Conservation (phyloP, 1,140 invertebrate species). For the Tetramorium simillimum region DNA sequence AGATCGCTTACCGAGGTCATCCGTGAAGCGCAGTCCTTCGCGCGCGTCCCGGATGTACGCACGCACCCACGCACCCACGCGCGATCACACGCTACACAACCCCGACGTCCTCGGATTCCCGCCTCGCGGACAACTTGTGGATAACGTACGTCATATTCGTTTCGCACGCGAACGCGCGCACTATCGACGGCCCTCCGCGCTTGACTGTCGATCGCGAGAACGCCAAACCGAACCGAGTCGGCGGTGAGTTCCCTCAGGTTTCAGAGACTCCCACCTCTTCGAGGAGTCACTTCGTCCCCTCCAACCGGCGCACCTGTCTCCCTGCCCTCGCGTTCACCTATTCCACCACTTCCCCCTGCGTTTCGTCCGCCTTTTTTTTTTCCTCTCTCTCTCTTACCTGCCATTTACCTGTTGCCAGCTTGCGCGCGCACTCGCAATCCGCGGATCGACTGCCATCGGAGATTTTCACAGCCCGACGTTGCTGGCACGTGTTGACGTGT, state of each 20-base stretch:
- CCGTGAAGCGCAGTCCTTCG: conserved; percentile 34
- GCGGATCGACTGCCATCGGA: neutral
- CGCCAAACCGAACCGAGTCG: conserved; percentile 17
- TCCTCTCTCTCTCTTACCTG: conserved; percentile 47
- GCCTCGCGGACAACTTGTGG: conserved; percentile 5
- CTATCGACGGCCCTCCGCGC: conserved; percentile 73
- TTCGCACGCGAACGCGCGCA: conserved; percentile 14
- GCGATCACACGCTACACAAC: conserved; percentile 8
- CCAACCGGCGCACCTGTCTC: conserved; percentile 41
- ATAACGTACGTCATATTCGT: neutral
- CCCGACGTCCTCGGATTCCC: conserved; percentile 8
- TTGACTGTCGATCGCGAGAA: conserved; percentile 76
- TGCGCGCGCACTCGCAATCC: conserved; percentile 65
- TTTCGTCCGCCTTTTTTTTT: neutral
- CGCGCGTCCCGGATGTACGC: conserved; percentile 4
- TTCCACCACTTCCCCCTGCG: neutral
- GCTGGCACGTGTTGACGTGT: conserved; percentile 33
- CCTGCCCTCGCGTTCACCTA: conserved; percentile 24
- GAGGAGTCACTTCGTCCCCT: conserved; percentile 28
- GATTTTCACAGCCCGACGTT: neutral
- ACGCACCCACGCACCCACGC: conserved; percentile 24
- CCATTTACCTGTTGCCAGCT: conserved; percentile 79
- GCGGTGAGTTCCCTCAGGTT: conserved; percentile 76
- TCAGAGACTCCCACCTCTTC: conserved; percentile 78
- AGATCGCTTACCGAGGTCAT: conserved; percentile 42